Conservation (phyloP, 2,888 invertebrate species). For the Stenurella melanura region DNA sequence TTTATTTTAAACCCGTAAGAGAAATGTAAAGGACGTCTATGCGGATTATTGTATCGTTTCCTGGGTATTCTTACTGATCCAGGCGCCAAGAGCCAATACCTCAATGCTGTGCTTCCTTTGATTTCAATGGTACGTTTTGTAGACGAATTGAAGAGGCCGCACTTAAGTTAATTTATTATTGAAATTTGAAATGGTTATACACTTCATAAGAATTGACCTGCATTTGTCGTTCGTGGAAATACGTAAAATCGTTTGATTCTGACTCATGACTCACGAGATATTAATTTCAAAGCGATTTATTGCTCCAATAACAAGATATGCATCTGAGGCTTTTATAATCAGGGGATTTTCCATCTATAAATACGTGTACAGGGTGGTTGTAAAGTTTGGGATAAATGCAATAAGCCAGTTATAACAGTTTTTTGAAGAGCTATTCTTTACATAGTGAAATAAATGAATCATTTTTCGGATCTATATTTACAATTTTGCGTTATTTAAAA, state of each 20-base stretch:
- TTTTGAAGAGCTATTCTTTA: too few relatives aligned
- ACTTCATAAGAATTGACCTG: conserved; percentile 37
- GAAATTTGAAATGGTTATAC: conserved; percentile 25
- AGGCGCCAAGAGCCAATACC: conserved; percentile 59
- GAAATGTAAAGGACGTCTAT: conserved; percentile 1
- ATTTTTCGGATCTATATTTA: too few relatives aligned
- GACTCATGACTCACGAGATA: conserved; percentile 21
- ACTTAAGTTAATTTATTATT: conserved; percentile 46
- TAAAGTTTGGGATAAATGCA: too few relatives aligned
- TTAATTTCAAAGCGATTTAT: not conserved
- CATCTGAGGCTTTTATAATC: not conserved
- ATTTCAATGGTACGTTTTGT: conserved; percentile 59
- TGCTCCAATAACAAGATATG: not conserved
- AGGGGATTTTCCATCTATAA: not conserved
- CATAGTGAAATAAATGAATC: too few relatives aligned
- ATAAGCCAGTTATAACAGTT: too few relatives aligned
- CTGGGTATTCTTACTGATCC: conserved; percentile 40
- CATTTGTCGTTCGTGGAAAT: conserved; percentile 32
- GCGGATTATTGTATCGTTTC: conserved; percentile 15
- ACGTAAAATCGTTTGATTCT: conserved; percentile 15
- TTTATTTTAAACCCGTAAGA: not conserved
- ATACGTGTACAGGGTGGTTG: too few relatives aligned
- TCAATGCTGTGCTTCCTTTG: conserved; percentile 57
- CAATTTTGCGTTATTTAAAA: too few relatives aligned
- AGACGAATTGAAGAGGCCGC: conserved; percentile 47